Evolutionary conservation across 2,888 invertebrate species (phyloP), one percentile per base, ranked within the genome.

Genomic region (Ormyrus labotus): DNA sequence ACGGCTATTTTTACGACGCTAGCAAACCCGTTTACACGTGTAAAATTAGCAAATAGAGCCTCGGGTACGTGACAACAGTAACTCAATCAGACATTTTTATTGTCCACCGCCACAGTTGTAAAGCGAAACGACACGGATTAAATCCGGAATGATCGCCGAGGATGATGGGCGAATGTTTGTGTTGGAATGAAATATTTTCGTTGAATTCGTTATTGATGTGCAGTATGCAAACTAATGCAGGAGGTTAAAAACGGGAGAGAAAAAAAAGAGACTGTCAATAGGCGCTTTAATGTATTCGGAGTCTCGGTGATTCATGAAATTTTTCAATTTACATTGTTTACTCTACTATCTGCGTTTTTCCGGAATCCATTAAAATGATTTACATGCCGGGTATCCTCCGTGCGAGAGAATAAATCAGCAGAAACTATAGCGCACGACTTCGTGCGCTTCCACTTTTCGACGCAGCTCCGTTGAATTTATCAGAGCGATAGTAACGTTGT

Each of bases 341-440:
- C 75, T n/a, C 51, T 10, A 47, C 57, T 11, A 64, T 58, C 58
- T 6, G 34, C 53, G 50, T 75, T 67, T 19, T 75, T 75, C 67
- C 51, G 60, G 45, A 60, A 67, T 60, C 67, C 60, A 67, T 75
- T 60, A 75, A 60, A 50, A 75, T 60, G 67, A 68, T 75, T 75
- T 67, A 51, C 65, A 67, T 67, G 34, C 11, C 47, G 13, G 0
- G 6, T 58, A 6, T 19, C 9, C 57, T 58, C 60, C 65, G 47
- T 57, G 58, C 58, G 47, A 47, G 19, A 11, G 73, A 47, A 53
- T 73, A 48, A 57, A 64, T 64, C 63, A 50, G 45, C 47, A n/a
- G 19, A 4, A 60, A 60, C 11, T 50, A 64, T 64, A 19, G 60
- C 11, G 19, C 19, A 19, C 19, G 9, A 6, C 19, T 19, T 19